Percentiles rank a stretch among this genome's conserved stretches.
Conservation (phyloP, 2,888 invertebrate genomes). For the Dastarcus helophoroides region DNA sequence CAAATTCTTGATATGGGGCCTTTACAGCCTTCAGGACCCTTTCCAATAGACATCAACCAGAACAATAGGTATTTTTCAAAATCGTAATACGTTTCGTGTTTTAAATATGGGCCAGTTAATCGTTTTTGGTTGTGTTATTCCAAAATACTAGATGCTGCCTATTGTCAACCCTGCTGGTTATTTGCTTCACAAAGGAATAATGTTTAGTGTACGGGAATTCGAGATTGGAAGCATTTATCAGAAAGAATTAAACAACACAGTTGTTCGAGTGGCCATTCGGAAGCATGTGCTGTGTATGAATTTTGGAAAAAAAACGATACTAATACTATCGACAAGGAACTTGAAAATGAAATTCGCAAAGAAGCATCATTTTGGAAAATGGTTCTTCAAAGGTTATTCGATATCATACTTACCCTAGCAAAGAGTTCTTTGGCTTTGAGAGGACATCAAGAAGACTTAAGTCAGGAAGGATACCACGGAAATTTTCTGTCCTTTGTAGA, state of each 20-base stretch:
- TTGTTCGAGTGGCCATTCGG: slow-evolving; percentile 8
- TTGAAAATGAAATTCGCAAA: slow-evolving; percentile 11
- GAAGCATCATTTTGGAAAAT: slow-evolving; percentile 13
- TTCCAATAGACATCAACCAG: slow-evolving; percentile 5
- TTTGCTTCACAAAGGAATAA: slow-evolving; percentile 7
- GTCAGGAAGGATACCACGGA: slow-evolving; percentile 14
- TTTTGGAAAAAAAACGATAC: slow-evolving; percentile 13
- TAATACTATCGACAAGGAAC: too few species aligned
- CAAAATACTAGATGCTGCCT: slow-evolving; percentile 5
- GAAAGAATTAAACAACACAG: slow-evolving; percentile 13
- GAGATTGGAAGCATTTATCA: slow-evolving; percentile 15
- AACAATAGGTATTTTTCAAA: slow-evolving; percentile 7
- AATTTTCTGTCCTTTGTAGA: slow-evolving; percentile 16
- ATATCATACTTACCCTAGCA: slow-evolving; percentile 13
- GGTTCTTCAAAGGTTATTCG: slow-evolving; percentile 14
- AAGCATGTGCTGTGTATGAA: slow-evolving; percentile 12
- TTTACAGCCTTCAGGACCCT: slow-evolving; percentile 8
- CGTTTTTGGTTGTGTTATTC: slow-evolving; percentile 5
- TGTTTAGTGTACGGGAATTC: slow-evolving; percentile 7
- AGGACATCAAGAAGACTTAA: slow-evolving; percentile 14
- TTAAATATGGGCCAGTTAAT: slow-evolving; percentile 6
- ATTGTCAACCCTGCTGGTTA: slow-evolving; percentile 13
- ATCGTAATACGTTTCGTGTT: slow-evolving; percentile 7
- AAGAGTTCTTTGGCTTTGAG: slow-evolving; percentile 15
- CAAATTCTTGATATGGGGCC: slow-evolving; percentile 11